Evolutionary conservation across 1,140 invertebrate species (phyloP).

Genomic region (Nephila pilipes): DNA sequence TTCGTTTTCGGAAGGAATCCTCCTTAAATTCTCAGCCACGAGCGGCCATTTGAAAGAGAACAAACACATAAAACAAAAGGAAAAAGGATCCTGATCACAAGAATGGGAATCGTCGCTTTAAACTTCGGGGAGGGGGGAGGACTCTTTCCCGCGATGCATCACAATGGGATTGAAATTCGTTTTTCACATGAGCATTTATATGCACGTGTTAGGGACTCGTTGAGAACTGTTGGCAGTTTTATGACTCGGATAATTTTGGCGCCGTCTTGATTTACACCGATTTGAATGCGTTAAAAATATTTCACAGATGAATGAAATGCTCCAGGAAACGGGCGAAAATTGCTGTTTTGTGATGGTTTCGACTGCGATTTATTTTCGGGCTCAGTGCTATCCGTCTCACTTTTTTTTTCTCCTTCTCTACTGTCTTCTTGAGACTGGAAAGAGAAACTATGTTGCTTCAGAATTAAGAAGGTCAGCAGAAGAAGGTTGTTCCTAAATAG

Average conservation of each 20-base stretch:
- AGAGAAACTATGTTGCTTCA: background rate
- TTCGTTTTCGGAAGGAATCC: background rate
- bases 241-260: background rate
- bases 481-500: background rate
- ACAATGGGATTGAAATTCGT: background rate
- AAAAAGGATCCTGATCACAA: background rate
- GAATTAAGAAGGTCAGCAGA: background rate
- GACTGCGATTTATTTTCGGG: background rate
- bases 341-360: background rate
- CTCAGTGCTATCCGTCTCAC: no score
- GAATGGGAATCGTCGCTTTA: background rate
- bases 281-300: conserved; percentile 5
- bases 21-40: background rate
- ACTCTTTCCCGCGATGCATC: background rate
- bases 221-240: conserved; percentile 32
- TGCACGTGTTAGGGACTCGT: background rate
- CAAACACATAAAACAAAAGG: background rate
- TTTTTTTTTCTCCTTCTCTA: background rate
- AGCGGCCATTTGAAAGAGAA: background rate
- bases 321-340: background rate
- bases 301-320: background rate
- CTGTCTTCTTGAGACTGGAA: background rate
- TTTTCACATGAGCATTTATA: background rate
- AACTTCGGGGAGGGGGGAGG: background rate
- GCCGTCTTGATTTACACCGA: background rate